Evolutionary conservation across 92 coral and sea anemone genomes (phyloP), one percentile per base, ranked within the genome.

Genomic region (Porites evermanni): DNA sequence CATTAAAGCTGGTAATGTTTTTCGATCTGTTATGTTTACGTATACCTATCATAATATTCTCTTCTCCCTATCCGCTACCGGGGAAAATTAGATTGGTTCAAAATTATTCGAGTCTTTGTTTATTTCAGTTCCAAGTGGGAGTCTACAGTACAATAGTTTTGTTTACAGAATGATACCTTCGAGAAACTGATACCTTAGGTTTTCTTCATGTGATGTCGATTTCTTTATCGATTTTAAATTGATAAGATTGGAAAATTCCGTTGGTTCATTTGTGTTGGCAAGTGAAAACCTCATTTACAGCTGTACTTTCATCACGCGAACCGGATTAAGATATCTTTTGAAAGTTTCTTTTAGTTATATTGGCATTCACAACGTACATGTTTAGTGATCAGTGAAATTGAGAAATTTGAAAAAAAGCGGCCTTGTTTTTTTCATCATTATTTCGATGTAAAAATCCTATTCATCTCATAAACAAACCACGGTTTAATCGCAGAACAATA

Each of bases 191-290:
- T 24, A 12, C 47, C 47, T 4, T 4, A 38, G 47, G 24, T 12
- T 79, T 63, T n/a, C 64, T 66, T 67, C 4, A 16, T 21, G 29
- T 21, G 14, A 67, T 79, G 59, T 52, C 17, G 53, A 78, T 38
- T 78, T 76, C 67, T 54, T 56, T 58, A 32, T 59, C 67, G 52
- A 58, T 59, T 56, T 78, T 44, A 65, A 16, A 79, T 23, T 20
- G 21, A 12, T 7, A 53, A 51, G 2, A 58, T 52, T 44, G 23
- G 19, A 23, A 14, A 20, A 67, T 79, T 79, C 84, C 65, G 64
- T 79, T 52, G 21, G 73, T 79, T 79, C 53, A 20, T 52, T 79
- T 66, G 73, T 53, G 32, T 44, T 78, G 81, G 65, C 64, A 79
- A 52, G 23, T 19, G 60, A 12, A 3, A 12, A 23, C 19, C 47